A percentile compares a stretch with the other conserved stretches of the same genome.
Conservation (phyloP, 30 jellyfish, hydroid and myxozoan genomes). For the Mastigias papua region DNA sequence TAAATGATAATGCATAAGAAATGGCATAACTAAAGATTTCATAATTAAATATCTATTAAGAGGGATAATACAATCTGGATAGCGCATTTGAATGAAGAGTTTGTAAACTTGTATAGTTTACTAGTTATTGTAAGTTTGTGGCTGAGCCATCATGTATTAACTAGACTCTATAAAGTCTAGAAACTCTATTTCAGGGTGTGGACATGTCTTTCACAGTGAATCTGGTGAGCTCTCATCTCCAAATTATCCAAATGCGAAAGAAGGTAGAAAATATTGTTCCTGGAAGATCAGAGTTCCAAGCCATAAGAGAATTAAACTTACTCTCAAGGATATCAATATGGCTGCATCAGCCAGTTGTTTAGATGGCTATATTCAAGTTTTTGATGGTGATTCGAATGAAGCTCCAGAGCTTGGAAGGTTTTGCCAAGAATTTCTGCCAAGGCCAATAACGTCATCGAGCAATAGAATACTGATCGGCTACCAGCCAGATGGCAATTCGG, state of each 20-base stretch:
- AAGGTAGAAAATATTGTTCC: slow-evolving; percentile 45
- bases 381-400: slow-evolving; percentile 73
- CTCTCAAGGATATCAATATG: slow-evolving; percentile 55
- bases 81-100: no score
- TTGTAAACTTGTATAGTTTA: no score
- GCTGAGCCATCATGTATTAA: no score
- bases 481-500: slow-evolving; percentile 77
- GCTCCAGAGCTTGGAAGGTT: slow-evolving; percentile 77
- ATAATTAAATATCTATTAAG: no score
- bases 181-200: slow-evolving; percentile 64
- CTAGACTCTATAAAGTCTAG: not conserved
- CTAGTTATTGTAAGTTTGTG: no score
- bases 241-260: slow-evolving; percentile 50
- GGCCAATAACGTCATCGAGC: slow-evolving; percentile 63
- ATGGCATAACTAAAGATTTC: no score
- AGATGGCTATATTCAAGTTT: slow-evolving; percentile 69
- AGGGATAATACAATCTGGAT: no score
- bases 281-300: slow-evolving; percentile 75
- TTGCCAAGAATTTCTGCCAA: slow-evolving; percentile 81
- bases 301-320: slow-evolving; percentile 18
- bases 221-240: slow-evolving; percentile 73
- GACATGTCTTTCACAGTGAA: slow-evolving; percentile 36
- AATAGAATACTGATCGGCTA: slow-evolving; percentile 69
- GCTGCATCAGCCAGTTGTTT: slow-evolving; percentile 50
- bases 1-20: no score